Conservation (phyloP, 2,888 invertebrate genomes). For the Troides helena region DNA sequence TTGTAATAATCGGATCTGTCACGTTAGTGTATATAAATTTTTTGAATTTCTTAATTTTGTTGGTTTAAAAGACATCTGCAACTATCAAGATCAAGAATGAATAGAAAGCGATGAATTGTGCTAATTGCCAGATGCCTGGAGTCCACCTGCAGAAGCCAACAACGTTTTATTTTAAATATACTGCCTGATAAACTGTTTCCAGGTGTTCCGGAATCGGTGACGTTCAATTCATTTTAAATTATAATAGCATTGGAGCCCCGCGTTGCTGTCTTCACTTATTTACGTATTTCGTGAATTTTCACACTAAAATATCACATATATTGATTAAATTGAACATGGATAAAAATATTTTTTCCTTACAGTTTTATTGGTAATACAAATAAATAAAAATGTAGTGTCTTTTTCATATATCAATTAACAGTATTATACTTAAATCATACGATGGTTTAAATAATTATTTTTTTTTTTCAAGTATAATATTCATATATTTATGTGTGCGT, state of each 20-base stretch:
- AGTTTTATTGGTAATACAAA: too few species aligned
- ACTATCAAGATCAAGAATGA: not conserved
- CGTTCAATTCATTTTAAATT: conserved; percentile 24
- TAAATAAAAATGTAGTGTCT: too few species aligned
- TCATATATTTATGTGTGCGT: too few species aligned
- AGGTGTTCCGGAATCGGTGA: conserved; percentile 38
- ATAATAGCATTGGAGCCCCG: conserved; percentile 1
- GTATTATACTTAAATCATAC: too few species aligned
- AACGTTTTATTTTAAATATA: conserved; percentile 28
- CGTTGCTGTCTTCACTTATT: conserved; percentile 20
- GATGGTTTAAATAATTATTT: too few species aligned
- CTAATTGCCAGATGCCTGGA: conserved; percentile 35
- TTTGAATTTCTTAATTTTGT: too few species aligned
- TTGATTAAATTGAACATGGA: not conserved
- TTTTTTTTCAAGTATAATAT: too few species aligned
- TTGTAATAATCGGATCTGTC: too few species aligned
- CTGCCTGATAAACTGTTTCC: conserved; percentile 39
- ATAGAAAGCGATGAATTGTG: conserved; percentile 22
- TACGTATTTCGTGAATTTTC: not conserved
- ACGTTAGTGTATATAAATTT: too few species aligned
- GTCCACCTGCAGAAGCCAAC: conserved; percentile 40
- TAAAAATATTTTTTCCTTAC: too few species aligned
- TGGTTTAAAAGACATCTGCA: not conserved
- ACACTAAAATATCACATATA: not conserved
- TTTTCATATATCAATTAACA: too few species aligned